Evolutionary conservation across 2,797 vertebrate species (phyloP).

Genomic region (Sitta carolinensis): DNA sequence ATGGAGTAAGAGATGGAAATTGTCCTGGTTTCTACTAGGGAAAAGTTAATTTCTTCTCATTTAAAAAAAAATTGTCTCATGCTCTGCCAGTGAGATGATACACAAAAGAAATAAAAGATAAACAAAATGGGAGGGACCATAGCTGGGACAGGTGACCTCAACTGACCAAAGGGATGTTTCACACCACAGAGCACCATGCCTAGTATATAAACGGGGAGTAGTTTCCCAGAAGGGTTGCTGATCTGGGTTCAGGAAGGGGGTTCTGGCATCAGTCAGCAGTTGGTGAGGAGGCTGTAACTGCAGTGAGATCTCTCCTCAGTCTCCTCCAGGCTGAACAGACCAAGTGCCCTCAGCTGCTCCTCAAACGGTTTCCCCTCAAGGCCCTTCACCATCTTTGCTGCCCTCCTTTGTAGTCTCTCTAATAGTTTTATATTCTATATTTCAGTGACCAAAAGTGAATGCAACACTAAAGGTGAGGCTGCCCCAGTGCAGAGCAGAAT

Average conservation of each 20-base stretch:
- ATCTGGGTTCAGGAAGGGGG: not conserved
- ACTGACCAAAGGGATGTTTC: not conserved
- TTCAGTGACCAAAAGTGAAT: accelerated
- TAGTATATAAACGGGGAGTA: not conserved
- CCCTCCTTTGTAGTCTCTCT: not conserved
- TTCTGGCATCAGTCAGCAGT: not conserved
- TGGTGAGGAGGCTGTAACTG: not conserved
- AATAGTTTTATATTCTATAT: not conserved
- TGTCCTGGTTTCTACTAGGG: not conserved
- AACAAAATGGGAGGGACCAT: not conserved
- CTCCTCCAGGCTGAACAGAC: not conserved
- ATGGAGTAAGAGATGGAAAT: not conserved
- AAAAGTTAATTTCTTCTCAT: not conserved
- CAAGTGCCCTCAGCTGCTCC: accelerated
- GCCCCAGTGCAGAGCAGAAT: accelerated
- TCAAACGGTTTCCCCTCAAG: accelerated
- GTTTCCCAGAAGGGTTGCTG: not conserved
- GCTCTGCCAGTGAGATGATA: not conserved
- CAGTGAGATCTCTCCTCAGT: not conserved
- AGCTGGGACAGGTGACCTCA: not conserved
- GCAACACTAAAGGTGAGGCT: accelerated
- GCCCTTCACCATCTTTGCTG: not conserved
- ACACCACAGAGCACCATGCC: not conserved
- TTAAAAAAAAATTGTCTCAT: not conserved
- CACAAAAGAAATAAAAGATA: not conserved